These are phyloP conservation scores for Spisula solida DNA, from an alignment of 2,888 invertebrate species.

Conservation along the genomic window DNA sequence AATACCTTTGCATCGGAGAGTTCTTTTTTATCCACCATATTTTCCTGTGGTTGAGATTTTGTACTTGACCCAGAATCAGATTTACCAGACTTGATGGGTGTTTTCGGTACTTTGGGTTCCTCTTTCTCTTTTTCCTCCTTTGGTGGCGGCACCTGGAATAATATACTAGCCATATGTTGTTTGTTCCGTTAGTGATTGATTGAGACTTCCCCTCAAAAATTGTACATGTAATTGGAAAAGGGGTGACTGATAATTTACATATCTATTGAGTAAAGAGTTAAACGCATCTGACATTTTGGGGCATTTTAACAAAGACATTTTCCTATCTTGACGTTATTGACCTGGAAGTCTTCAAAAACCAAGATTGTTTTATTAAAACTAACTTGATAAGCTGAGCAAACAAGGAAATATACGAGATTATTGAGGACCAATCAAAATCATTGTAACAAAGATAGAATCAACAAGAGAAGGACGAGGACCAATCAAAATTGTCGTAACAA, in stretches of 20 bases:
- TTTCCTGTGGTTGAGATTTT: conserved; percentile 72
- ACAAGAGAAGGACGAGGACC: neutral
- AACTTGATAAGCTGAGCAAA: neutral
- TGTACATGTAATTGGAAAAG: too few relatives aligned
- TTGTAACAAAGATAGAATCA: neutral
- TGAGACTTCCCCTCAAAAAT: too few relatives aligned
- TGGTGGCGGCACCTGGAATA: conserved; percentile 73
- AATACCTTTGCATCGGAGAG: conserved; percentile 79
- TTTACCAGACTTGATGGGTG: conserved; percentile 71
- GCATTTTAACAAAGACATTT: neutral
- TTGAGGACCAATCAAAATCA: neutral
- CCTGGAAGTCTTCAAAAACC: neutral
- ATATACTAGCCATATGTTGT: neutral
- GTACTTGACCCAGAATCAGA: conserved; percentile 75
- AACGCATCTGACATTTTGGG: too few relatives aligned
- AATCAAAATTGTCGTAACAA: neutral
- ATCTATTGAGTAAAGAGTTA: too few relatives aligned
- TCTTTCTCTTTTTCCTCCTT: conserved; percentile 67
- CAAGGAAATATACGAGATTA: neutral
- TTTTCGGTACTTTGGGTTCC: conserved; percentile 64
- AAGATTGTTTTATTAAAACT: neutral
- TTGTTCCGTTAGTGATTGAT: neutral
- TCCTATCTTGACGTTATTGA: neutral
- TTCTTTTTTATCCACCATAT: conserved; percentile 77
- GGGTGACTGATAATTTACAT: too few relatives aligned